Base-by-base conservation (phyloP, 2,797 vertebrate species). In the Ptychadena robeensis region DNA sequence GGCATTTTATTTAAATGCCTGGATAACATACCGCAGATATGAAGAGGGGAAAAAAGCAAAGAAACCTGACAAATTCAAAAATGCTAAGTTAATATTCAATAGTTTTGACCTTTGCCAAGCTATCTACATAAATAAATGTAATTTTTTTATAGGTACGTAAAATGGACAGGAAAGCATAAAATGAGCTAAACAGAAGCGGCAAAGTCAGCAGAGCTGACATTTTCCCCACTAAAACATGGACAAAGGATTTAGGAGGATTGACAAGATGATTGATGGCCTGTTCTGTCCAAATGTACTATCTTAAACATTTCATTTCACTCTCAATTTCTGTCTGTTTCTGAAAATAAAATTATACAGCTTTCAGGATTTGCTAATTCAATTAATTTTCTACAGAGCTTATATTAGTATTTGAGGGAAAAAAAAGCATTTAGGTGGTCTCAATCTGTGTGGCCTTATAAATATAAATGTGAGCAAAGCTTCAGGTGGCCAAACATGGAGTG, bases 111-210 rank as follows among this genome's bases (percentile, higher is more conserved):
- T 79, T 79, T 83, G 67, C 48, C 27, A 66, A 73, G 32, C 75
- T 83, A 61, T 76, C 73, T 82, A 76, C 57, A 77, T 78, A 83
- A 79, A 83, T 72, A 77, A 72, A 78, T 70, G 48, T 72, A 79
- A 78, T 83, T 63, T 82, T 53, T 67, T 83, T 78, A 78, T 37
- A 48, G 32, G 37, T 63, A 61, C 22, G 61, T 78, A 71, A 78
- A 82, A 63, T 31, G 67, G 66, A 79, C 30, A 77, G n/a, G 71
- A 76, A 82, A 83, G 68, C 57, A 67, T 71, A 72, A 64, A 18
- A 78, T 2, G 31, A 71, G 57, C 81, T 65, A 30, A 65, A 73
- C 15, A 44, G 40, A 57, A 66, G 40, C 15, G 38, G 64, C 61
- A 69, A 25, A 65, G 59, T 83, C 81, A 78, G 81, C 81, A 38